phyloP scores from a whole-genome alignment of 2,888 invertebrate genomes.

The Drosophila picticornis region DNA sequence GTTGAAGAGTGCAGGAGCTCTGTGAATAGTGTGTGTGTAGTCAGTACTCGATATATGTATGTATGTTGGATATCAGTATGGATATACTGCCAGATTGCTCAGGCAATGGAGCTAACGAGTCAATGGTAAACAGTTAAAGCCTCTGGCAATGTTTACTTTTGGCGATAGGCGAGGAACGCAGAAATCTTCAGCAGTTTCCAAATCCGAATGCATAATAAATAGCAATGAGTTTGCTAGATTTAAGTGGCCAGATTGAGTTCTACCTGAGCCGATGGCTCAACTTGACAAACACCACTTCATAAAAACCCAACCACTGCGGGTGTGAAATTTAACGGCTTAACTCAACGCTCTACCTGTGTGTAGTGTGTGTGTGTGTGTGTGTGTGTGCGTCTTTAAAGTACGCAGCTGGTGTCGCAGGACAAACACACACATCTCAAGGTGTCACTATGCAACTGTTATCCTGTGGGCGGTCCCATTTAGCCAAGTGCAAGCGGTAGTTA shows the following conservation, averaged over 20 bases:
- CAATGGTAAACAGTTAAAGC: slow-evolving; percentile 39
- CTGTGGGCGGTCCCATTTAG: slow-evolving; percentile 43
- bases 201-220: slow-evolving; percentile 26
- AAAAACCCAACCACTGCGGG: slow-evolving; percentile 64
- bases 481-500: slow-evolving; percentile 24
- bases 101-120: slow-evolving; percentile 7
- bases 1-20: not conserved
- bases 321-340: slow-evolving; percentile 75
- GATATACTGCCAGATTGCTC: slow-evolving; percentile 1
- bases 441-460: slow-evolving; percentile 9
- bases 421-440: slow-evolving; percentile 17
- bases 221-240: slow-evolving; percentile 41
- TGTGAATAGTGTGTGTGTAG: not conserved
- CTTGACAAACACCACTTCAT: slow-evolving; percentile 55
- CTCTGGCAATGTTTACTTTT: slow-evolving; percentile 29
- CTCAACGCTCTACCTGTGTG: slow-evolving; percentile 39
- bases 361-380: not conserved
- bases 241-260: slow-evolving; percentile 30
- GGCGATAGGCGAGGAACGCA: not conserved
- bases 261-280: slow-evolving; percentile 35
- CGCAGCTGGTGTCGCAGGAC: slow-evolving; percentile 30
- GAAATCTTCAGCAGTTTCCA: not conserved
- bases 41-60: not conserved
- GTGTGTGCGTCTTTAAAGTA: not conserved
- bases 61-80: not conserved